These are phyloP conservation scores for Caretta caretta DNA, from an alignment of 2,113 vertebrate genomes.

Conservation along the genomic window DNA sequence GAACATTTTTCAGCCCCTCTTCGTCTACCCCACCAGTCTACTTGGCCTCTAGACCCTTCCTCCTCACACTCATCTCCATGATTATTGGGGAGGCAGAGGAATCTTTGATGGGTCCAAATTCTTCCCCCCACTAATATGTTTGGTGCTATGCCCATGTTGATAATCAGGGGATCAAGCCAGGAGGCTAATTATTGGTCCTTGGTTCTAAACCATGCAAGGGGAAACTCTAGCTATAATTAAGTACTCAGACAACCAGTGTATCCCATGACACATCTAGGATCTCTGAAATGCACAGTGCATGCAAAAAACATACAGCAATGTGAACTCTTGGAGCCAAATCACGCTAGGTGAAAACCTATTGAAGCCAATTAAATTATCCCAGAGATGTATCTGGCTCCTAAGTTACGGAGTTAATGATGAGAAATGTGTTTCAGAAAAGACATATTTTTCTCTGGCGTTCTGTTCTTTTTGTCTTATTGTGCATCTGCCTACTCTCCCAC, in stretches of 20 bases:
- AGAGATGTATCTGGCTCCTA: background rate
- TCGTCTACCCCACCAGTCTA: background rate
- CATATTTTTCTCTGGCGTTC: slow-evolving; percentile 21
- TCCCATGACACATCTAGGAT: rapidly evolving
- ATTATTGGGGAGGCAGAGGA: background rate
- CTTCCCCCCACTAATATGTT: background rate
- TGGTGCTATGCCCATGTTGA: background rate
- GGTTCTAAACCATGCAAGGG: background rate
- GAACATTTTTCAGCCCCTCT: background rate
- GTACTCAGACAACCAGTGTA: background rate
- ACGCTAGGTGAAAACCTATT: background rate
- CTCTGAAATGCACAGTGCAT: background rate
- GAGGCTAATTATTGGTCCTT: background rate
- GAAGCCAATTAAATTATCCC: background rate
- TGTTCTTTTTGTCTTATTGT: slow-evolving; percentile 27
- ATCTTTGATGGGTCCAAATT: background rate
- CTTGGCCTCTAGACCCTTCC: background rate
- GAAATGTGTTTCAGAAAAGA: slow-evolving; percentile 36
- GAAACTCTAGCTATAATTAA: background rate
- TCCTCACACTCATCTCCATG: background rate
- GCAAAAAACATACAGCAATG: background rate
- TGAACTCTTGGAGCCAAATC: background rate
- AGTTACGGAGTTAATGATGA: background rate
- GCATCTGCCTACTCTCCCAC: slow-evolving; percentile 60
- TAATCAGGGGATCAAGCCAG: background rate